Conservation (phyloP, 2,113 vertebrate species). For the Lynx canadensis region DNA sequence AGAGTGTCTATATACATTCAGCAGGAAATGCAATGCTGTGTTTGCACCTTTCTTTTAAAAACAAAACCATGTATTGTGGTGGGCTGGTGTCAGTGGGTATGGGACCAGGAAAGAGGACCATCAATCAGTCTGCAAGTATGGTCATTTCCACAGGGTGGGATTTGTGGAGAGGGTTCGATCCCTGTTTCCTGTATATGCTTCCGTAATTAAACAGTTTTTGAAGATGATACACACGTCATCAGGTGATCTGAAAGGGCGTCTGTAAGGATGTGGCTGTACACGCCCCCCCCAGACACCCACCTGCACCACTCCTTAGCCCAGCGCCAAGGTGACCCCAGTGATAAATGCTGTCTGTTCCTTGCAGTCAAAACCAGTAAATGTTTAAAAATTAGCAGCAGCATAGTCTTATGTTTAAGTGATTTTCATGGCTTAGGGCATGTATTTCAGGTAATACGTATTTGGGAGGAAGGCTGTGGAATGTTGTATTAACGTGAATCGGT, state of each 20-base stretch:
- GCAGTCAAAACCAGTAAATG: not conserved
- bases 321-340: too few relatives aligned
- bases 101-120: not conserved
- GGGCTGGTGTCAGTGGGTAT: fast-evolving
- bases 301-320: not conserved
- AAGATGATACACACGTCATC: not conserved
- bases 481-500: not conserved
- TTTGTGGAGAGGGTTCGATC: not conserved
- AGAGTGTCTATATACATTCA: not conserved
- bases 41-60: not conserved
- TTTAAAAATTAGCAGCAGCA: not conserved
- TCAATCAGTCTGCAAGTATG: not conserved
- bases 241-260: not conserved
- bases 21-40: not conserved
- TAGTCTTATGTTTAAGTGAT: not conserved
- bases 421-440: not conserved
- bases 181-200: not conserved
- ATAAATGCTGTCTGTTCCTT: not conserved
- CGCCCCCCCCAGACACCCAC: not conserved
- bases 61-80: not conserved
- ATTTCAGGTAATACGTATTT: not conserved
- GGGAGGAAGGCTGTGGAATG: not conserved
- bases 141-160: not conserved
- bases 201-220: not conserved
- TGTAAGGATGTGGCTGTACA: not conserved